Percentiles rank a stretch among this genome's conserved stretches.
Evolutionary conservation across 2,888 invertebrate genomes (phyloP).

Genomic region (Norana najaformis): DNA sequence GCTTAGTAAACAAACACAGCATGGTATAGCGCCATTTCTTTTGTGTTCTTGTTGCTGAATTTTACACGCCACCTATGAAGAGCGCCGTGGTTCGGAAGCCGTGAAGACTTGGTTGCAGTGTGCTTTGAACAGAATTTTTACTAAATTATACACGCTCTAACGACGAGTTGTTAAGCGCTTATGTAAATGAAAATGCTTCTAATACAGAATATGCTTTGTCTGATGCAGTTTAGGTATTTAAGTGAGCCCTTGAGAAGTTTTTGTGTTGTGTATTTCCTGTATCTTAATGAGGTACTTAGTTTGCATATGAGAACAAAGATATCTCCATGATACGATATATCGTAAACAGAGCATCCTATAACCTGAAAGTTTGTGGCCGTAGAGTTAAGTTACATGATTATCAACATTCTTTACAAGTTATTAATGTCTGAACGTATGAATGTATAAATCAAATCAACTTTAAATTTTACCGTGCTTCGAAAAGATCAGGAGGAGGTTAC

Average conservation of each 20-base stretch:
- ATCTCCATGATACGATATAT: background rate
- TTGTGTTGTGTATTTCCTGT: background rate
- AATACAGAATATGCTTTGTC: background rate
- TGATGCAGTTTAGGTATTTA: background rate
- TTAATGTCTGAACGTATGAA: background rate
- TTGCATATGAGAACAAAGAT: background rate
- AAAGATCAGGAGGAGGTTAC: no score
- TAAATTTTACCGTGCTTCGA: background rate
- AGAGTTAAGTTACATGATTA: background rate
- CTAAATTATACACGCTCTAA: background rate
- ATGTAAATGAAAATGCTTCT: background rate
- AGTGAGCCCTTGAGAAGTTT: background rate
- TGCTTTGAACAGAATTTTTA: background rate
- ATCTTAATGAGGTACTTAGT: no score
- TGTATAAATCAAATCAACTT: background rate
- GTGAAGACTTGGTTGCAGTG: background rate
- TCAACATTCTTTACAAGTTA: background rate
- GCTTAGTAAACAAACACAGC: background rate
- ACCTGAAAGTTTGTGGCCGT: no score
- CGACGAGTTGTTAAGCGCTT: background rate
- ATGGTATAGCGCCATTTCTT: background rate
- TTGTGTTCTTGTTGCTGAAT: background rate
- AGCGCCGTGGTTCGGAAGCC: background rate
- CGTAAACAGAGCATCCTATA: no score
- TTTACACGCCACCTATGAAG: background rate